Evolutionary conservation across 2,113 vertebrate species (phyloP), one percentile per base, ranked within the genome.

Genomic region (Osmerus eperlanus): DNA sequence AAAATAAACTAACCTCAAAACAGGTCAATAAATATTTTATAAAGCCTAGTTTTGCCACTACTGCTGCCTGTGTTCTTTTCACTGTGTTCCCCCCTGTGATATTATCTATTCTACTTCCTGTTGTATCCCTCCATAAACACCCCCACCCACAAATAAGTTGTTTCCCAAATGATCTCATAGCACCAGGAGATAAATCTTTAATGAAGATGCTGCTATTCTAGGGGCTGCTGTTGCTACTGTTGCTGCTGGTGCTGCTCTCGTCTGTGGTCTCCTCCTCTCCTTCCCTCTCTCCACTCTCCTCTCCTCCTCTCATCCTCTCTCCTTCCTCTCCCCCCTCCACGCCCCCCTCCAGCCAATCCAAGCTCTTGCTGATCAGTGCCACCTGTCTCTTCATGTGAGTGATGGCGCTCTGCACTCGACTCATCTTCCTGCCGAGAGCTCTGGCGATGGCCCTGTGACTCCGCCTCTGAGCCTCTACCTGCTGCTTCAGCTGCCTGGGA

Each of bases 391-490:
- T 76, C 59, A 87, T 74, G 63, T 84, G 70, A 1, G 67, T 69
- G 84, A 86, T 80, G 70, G 63, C 70, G 47, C 60, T 80, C 76
- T 86, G 84, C 81, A 86, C 81, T 29, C 79, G 81, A 41, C 65
- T 70, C 71, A 86, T 81, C 72, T 84, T 84, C 67, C 72, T 78
- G 41, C 75, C 73, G 25, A 86, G 78, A 19, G 77, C 67, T 3
- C 61, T 41, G 4, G 75, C 77, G 0, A 77, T 71, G 29, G 67
- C 67, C 25, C 71, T 64, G 29, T 84, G 82, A 1, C 13, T 65
- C 60, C 72, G 68, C 41, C 65, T 73, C 71, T 78, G 74, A 28
- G 73, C 36, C 63, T 81, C 73, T 19, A 76, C 87, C 65, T 74
- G 78, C 3, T 86, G 77, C 0, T 69, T 83, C 25, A 92, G 84